Evolutionary conservation across 92 coral and sea anemone genomes (phyloP).

Genomic region (Epizoanthus stellaris): DNA sequence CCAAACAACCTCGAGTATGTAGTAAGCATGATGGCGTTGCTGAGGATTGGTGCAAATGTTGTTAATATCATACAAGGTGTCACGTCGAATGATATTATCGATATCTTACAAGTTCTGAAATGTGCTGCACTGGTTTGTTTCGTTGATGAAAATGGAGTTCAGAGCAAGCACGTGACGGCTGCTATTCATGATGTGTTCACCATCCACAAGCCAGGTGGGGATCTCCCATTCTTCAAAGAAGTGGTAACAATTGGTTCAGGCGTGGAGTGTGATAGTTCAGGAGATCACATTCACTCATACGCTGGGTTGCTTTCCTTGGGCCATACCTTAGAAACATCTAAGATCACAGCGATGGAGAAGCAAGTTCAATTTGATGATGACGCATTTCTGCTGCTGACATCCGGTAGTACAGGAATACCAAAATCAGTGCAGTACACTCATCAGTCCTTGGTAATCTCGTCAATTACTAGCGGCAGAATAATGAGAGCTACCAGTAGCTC

Average conservation of each 20-base stretch:
- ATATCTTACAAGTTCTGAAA: too few species aligned
- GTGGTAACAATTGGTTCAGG: constrained; percentile 16
- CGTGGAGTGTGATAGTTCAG: constrained; percentile 6
- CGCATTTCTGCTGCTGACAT: constrained; percentile 33
- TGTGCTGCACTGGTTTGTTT: too few species aligned
- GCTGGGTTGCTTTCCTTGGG: constrained; percentile 15
- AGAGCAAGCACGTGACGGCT: background rate
- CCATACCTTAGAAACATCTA: background rate
- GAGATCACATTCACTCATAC: constrained; percentile 12
- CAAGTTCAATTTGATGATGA: constrained; percentile 42
- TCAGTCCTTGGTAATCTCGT: constrained; percentile 42
- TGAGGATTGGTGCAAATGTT: constrained; percentile 41
- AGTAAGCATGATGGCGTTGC: constrained; percentile 44
- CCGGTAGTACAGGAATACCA: constrained; percentile 54
- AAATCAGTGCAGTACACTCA: constrained; percentile 57
- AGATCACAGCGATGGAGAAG: background rate
- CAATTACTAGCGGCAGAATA: constrained; percentile 37
- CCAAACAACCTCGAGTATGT: constrained; percentile 54
- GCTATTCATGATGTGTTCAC: constrained; percentile 18
- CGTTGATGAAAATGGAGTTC: background rate
- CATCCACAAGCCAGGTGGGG: constrained; percentile 16
- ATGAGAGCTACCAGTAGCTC: constrained; percentile 36
- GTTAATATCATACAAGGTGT: background rate
- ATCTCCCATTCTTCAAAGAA: constrained; percentile 9
- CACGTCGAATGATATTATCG: too few species aligned